Base-by-base conservation (phyloP, 2,888 invertebrate genomes). In the Dione juno region DNA sequence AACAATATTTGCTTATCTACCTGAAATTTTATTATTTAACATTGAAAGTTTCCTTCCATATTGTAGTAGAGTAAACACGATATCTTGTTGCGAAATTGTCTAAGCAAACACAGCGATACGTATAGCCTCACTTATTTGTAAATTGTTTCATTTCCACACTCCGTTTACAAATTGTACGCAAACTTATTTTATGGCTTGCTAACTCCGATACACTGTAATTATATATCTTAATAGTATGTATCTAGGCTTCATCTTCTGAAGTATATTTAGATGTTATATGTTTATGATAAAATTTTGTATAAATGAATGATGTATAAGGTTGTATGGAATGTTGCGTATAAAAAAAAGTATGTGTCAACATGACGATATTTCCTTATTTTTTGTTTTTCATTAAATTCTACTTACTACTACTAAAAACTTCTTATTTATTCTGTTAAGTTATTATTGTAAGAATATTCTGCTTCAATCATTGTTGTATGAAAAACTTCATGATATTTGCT, bases 191-290 rank as follows among this genome's bases (percentile, higher is more conserved):
- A 67, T 52, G 65, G 41, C 48, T 45, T 61, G 59, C 67, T 61
- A 50, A 57, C 65, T 73, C 59, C 19, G 61, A 70, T 68, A 66
- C 70, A 66, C 65, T 14, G 48, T 70, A 68, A 70, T 73, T 72
- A 72, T 43, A 9, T 45, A 57, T 48, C 45, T 61, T 61, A 65
- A 58, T 61, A 28, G 52, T 40, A 52, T 64, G 61, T 40, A 57
- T 45, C n/a, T 61, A 61, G 5, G 67, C 41, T 50, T 67, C 59
- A 53, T 70, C 58, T 69, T 43, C 41, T 45, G 65, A 48, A 19
- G 52, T 45, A 8, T 45, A 45, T 35, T 16, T 35, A 57, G 14
- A 28, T 43, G 45, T 8, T 61, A 61, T 61, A 28, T 61, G 45
- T 43, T 45, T n/a, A 28, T 45, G 19, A 43, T 28, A 21, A 28